A percentile compares a stretch with the other conserved stretches of the same genome.
These are phyloP conservation scores for Neodiprion fabricii DNA, from an alignment of 1,140 invertebrate species.

Conservation along the genomic window DNA sequence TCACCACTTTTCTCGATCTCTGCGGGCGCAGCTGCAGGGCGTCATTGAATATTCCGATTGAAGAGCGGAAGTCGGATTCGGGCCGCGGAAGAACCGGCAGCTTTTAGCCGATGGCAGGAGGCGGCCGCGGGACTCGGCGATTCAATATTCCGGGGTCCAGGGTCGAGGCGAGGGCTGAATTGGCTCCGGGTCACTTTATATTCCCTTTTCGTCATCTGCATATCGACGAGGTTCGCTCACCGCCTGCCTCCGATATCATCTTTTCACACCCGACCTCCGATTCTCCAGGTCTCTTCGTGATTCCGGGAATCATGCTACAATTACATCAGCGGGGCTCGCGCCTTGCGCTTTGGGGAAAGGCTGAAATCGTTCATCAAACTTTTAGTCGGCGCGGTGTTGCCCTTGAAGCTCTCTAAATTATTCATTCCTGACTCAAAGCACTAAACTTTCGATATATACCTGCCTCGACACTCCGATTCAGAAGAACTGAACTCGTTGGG, in stretches of 20 bases:
- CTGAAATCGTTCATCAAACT: background rate
- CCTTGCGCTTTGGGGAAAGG: background rate
- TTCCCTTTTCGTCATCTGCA: conserved; percentile 37
- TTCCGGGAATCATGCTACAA: background rate
- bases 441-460: background rate
- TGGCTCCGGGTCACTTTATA: conserved; percentile 7
- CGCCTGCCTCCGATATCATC: conserved; percentile 32
- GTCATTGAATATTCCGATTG: conserved; percentile 31
- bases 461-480: too few species aligned
- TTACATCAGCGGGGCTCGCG: background rate
- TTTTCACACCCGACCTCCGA: conserved; percentile 13
- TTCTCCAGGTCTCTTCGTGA: background rate
- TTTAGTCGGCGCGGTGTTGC: background rate
- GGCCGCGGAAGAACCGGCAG: conserved; percentile 13
- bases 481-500: too few species aligned
- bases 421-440: background rate
- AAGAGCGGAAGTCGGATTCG: conserved; percentile 24
- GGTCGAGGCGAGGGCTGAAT: background rate
- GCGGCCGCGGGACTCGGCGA: conserved; percentile 23
- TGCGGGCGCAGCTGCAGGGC: conserved; percentile 18
- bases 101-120: conserved; percentile 30
- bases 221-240: conserved; percentile 25
- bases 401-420: background rate
- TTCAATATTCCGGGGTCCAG: conserved; percentile 33
- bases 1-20: conserved; percentile 19